Conservation (phyloP, 2,113 vertebrate species). For the Corythaixoides concolor region DNA sequence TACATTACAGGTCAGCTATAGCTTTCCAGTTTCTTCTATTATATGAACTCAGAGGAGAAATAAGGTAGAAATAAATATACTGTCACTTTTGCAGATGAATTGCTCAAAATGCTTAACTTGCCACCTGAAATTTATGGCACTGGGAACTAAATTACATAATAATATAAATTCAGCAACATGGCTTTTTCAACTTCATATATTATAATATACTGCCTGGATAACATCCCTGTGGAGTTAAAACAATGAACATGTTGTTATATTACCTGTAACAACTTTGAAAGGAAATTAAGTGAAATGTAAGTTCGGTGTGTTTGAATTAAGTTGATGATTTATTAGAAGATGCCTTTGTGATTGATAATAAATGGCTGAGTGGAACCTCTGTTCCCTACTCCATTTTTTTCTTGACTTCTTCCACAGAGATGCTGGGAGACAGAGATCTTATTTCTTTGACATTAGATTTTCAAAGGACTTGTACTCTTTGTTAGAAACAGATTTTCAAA, state of each 20-base stretch:
- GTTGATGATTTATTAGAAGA: not conserved
- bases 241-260: not conserved
- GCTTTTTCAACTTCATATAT: not conserved
- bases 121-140: not conserved
- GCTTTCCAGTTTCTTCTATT: slow-evolving; percentile 37
- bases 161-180: not conserved
- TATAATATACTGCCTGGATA: not conserved
- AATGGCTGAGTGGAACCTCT: not conserved
- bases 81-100: slow-evolving; percentile 24
- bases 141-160: not conserved
- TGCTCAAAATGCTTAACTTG: slow-evolving; percentile 25
- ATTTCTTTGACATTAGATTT: not conserved
- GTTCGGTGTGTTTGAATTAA: not conserved
- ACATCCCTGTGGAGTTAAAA: not conserved
- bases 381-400: not conserved
- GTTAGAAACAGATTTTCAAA: not conserved
- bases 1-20: not conserved
- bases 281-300: not conserved
- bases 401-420: not conserved
- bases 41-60: slow-evolving; percentile 37
- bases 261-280: not conserved
- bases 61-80: slow-evolving; percentile 43
- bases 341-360: not conserved
- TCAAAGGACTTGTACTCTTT: not conserved
- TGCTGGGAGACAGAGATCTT: not conserved